Evolutionary conservation across 2,113 vertebrate species (phyloP).

Genomic region (Microcebus tavaratra): DNA sequence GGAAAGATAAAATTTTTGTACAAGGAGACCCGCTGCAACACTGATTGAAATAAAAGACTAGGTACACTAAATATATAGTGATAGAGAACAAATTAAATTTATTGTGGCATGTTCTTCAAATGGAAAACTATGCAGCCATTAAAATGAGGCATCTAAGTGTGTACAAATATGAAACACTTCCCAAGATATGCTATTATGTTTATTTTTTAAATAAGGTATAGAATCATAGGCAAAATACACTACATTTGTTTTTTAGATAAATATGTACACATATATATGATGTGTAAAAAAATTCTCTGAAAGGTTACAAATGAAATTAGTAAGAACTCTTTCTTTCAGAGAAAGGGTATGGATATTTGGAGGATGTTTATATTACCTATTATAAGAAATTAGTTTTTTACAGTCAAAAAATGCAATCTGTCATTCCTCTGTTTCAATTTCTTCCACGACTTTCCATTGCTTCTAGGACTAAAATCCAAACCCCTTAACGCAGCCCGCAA

Average conservation of each 20-base stretch:
- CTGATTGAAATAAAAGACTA: background rate
- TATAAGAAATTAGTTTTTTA: background rate
- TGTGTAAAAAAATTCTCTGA: background rate
- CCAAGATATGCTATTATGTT: background rate
- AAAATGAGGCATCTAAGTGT: background rate
- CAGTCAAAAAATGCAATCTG: background rate
- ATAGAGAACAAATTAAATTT: background rate
- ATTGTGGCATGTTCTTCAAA: background rate
- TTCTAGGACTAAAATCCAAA: background rate
- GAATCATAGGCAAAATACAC: background rate
- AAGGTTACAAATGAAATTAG: background rate
- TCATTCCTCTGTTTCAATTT: background rate
- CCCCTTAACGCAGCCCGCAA: background rate
- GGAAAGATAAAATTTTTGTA: background rate
- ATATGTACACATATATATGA: background rate
- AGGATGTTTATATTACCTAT: background rate
- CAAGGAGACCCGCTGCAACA: background rate
- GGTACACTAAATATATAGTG: background rate
- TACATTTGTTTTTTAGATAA: background rate
- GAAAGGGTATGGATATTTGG: background rate
- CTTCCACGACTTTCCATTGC: background rate
- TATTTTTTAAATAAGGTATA: background rate
- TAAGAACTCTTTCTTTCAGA: background rate
- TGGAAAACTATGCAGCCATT: background rate
- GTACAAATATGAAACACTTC: background rate